A percentile compares a stretch with the other conserved stretches of the same genome.
phyloP scores from a whole-genome alignment of 2,797 vertebrate species.

The Catostomus latipinnis region DNA sequence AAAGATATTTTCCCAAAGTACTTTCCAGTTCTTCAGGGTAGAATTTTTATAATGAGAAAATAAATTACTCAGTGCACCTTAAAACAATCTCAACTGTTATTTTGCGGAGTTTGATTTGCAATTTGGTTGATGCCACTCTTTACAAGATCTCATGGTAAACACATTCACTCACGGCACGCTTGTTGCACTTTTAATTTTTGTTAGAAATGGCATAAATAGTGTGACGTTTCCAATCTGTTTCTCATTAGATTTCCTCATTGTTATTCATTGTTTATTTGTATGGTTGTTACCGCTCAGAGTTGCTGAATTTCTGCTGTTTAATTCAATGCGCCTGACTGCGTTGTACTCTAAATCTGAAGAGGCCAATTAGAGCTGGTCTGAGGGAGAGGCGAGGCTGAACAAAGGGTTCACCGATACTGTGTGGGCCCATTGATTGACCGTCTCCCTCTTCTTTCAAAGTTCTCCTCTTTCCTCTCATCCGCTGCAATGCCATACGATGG shows the following conservation, averaged over 20 bases:
- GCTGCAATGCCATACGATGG: constrained; percentile 2
- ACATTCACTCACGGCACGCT: background rate
- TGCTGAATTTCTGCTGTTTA: constrained; percentile 32
- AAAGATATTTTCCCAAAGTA: too few relatives aligned
- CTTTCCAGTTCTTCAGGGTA: too few relatives aligned
- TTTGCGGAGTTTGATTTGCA: background rate
- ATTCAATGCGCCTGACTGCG: constrained; percentile 8
- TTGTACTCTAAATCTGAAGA: constrained; percentile 30
- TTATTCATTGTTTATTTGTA: constrained; percentile 39
- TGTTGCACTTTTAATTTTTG: constrained; percentile 17
- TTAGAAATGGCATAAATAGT: constrained; percentile 15
- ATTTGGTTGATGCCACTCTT: background rate
- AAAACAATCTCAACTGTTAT: background rate
- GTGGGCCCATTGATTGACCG: constrained; percentile 50
- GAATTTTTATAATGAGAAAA: too few relatives aligned
- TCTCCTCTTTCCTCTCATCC: constrained; percentile 6
- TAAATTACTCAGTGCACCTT: too few relatives aligned
- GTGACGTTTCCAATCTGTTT: constrained; percentile 27
- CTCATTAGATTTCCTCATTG: constrained; percentile 29
- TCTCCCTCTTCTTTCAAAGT: constrained; percentile 22
- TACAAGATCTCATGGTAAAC: constrained; percentile 9
- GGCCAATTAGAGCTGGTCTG: constrained; percentile 42
- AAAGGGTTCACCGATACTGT: constrained; percentile 41
- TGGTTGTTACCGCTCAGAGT: background rate
- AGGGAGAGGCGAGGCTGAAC: constrained; percentile 32